Base-by-base conservation (phyloP, 1,140 invertebrate species). In the Chrysopa pallens region DNA sequence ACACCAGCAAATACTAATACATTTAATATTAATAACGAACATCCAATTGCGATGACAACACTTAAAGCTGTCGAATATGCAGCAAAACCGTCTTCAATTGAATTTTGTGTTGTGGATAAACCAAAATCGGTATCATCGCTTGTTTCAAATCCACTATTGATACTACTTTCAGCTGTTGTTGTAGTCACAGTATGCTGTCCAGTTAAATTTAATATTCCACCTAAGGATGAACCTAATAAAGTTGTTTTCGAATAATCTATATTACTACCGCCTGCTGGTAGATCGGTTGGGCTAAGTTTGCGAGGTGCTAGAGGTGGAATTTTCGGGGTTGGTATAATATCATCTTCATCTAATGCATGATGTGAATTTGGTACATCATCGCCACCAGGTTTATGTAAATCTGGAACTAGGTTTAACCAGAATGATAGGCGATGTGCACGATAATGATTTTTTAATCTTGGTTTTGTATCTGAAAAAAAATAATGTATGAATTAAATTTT, bases 401-500 rank as follows among this genome's bases (percentile, higher is more conserved):
- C 89, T 4, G 93, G 93, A 35, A 98, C 86, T 13, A 97, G 68
- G 53, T 93, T 88, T 28, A 92, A 60, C 94, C 94, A 98, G 60
- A 97, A 92, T 1, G 90, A 94, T n/a, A 96, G 67, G 40, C 70
- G 69, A 54, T 86, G 88, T 6, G 90, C 89, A 48, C 92, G 74
- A 63, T 96, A 97, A 63, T 95, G 92, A 54, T 91, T 90, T 56
- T 92, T 85, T 27, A 91, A 58, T 57, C 89, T 87, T 0, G 85
- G 79, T 62, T 90, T 89, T 15, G 78, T 78, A 56, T 90, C 87
- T 85, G 61, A 13, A 63, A 64, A 43, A 47, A 42, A 36, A 45
- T 37, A 31, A 13, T 9, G 2, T 38, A 6, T 12, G 8, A n/a
- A 39, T 28, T 36, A 44, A 27, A 29, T 28, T 9, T 8, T 6